Conservation (phyloP, 2,113 vertebrate species). For the Vidua macroura region DNA sequence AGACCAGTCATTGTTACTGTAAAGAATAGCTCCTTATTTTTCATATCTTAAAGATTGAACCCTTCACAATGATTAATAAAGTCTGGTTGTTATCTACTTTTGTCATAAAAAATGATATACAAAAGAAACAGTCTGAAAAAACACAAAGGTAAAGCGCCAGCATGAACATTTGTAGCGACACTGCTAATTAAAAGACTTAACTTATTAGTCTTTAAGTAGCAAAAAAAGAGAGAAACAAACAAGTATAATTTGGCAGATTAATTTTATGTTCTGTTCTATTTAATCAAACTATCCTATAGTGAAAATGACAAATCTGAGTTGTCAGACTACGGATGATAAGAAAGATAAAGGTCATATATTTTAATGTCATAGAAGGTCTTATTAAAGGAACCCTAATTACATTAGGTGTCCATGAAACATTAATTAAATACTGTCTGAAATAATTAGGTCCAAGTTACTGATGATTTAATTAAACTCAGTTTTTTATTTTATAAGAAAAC, state of each 20-base stretch:
- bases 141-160: slow-evolving; percentile 80
- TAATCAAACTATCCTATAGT: slow-evolving; percentile 83
- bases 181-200: slow-evolving; percentile 88
- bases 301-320: slow-evolving; percentile 94
- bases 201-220: slow-evolving; percentile 81
- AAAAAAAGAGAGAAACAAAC: slow-evolving; percentile 90
- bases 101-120: slow-evolving; percentile 83
- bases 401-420: slow-evolving; percentile 95
- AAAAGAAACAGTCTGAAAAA: slow-evolving; percentile 77
- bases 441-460: slow-evolving; percentile 95
- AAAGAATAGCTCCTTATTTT: slow-evolving; percentile 68
- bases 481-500: slow-evolving; percentile 86
- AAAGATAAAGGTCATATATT: slow-evolving; percentile 96
- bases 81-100: slow-evolving; percentile 84
- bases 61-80: slow-evolving; percentile 86
- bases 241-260: slow-evolving; percentile 95
- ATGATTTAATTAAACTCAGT: slow-evolving; percentile 92
- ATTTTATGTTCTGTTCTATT: slow-evolving; percentile 84
- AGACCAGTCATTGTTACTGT: slow-evolving; percentile 42
- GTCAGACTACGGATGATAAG: slow-evolving; percentile 87
- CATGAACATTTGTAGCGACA: slow-evolving; percentile 71
- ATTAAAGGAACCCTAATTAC: slow-evolving; percentile 96
- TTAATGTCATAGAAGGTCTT: slow-evolving; percentile 91
- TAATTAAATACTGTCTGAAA: slow-evolving; percentile 98
- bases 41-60: slow-evolving; percentile 69